Percentiles rank a stretch among this genome's conserved stretches.
Conservation (phyloP, 2,888 invertebrate species). For the Argyresthia goedartella region DNA sequence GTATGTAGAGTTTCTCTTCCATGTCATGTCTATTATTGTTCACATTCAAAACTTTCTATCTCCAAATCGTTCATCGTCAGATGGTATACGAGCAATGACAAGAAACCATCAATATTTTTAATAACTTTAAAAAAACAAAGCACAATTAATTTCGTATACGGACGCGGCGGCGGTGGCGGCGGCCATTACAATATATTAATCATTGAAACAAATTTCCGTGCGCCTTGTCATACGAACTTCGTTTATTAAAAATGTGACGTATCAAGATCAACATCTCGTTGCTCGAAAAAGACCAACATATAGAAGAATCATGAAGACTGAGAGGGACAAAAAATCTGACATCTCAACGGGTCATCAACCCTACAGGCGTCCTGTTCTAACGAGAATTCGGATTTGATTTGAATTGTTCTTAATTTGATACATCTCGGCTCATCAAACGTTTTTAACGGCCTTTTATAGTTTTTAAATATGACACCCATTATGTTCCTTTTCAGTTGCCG, state of each 20-base stretch:
- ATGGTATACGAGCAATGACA: conserved; percentile 66
- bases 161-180: conserved; percentile 39
- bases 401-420: conserved; percentile 69
- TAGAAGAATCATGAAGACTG: conserved; percentile 31
- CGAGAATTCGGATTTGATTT: conserved; percentile 69
- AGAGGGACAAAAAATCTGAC: conserved; percentile 52
- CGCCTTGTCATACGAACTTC: conserved; percentile 66
- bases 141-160: conserved; percentile 57
- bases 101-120: conserved; percentile 70
- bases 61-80: conserved; percentile 54
- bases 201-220: conserved; percentile 68
- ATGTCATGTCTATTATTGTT: conserved; percentile 32
- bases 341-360: conserved; percentile 71
- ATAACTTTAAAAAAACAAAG: conserved; percentile 66
- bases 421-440: conserved; percentile 45
- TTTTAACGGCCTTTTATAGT: conserved; percentile 15
- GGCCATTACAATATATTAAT: conserved; percentile 51
- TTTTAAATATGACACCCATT: conserved; percentile 2
- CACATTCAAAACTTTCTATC: conserved; percentile 56
- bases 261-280: conserved; percentile 69
- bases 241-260: conserved; percentile 72
- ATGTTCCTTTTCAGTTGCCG: neutral
- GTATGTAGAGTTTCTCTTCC: conserved; percentile 32
- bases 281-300: conserved; percentile 42
- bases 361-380: conserved; percentile 66